Evolutionary conservation across 2,113 vertebrate genomes (phyloP).

Genomic region (Cnemophilus loriae): DNA sequence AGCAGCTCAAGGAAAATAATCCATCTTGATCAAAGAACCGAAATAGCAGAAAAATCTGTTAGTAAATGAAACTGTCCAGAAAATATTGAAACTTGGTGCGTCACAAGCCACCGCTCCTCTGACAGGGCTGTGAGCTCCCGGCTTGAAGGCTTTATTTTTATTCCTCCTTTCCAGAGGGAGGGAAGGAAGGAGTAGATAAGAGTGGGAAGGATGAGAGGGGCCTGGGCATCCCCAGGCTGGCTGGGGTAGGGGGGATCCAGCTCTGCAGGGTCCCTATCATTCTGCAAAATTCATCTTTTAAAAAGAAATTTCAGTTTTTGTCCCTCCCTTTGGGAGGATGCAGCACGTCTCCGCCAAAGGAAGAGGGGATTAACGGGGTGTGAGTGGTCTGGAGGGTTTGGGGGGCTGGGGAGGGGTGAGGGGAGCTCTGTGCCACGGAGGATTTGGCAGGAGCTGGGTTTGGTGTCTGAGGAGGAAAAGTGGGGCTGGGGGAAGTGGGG

Average conservation of each 20-base stretch:
- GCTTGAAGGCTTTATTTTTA: background rate
- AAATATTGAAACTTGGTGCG: background rate
- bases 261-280: accelerated
- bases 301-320: background rate
- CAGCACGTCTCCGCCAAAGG: background rate
- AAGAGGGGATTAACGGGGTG: too few relatives aligned
- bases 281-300: background rate
- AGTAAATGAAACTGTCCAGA: background rate
- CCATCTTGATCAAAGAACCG: background rate
- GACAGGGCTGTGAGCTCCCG: background rate
- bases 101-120: background rate
- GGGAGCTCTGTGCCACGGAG: background rate
- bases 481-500: accelerated
- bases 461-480: background rate
- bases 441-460: background rate
- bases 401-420: background rate
- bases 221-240: background rate
- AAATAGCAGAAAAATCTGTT: background rate
- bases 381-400: background rate
- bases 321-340: background rate
- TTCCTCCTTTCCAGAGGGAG: background rate
- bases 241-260: background rate
- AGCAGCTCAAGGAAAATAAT: background rate
- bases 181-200: background rate
- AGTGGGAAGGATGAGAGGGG: background rate